Evolutionary conservation across 92 coral and sea anemone species (phyloP), one percentile per base, ranked within the genome.

Genomic region (Metridium senile): DNA sequence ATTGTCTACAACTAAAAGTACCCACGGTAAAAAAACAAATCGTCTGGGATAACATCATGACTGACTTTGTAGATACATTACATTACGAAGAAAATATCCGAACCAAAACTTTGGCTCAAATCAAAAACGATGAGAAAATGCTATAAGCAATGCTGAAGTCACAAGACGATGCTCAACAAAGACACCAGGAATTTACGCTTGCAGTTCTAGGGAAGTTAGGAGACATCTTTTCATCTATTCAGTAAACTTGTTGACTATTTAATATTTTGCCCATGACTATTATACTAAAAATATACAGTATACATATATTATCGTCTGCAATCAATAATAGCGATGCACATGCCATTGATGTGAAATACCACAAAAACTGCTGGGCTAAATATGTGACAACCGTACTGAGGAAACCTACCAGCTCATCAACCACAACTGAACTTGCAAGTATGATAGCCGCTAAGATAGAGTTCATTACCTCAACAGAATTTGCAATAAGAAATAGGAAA

Each of bases 391-490:
- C 29, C 16, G 71, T 39, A 17, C 80, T 75, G 28, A 46, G 75
- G 17, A 54, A 77, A 45, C 26, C 65, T 26, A 25, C 81, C 45
- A 28, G 28, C 32, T 26, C 30, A 17, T 26, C 22, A n/a, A 13
- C 26, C 39, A 35, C 11, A 22, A 33, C 26, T 19, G 75, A 81
- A 35, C 1, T 64, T 61, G 46, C 86, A 1, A 81, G 69, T 66
- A 33, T 26, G 27, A 52, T 80, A 74, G 86, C 76, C 30, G 59
- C 81, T 0, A 74, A 82, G 62, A 74, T 65, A 19, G 86, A 82
- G 49, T 74, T 66, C 31, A 6, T 74, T 31, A 33, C 81, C 2
- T n/a, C 66, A 30, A 43, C 81, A 52, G 86, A 82, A 39, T 18
- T 23, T 21, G 86, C 67, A 11, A 46, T 82, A 33, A 82, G 66